Conservation (phyloP, 2,113 vertebrate species). For the Brachypteracias leptosomus region DNA sequence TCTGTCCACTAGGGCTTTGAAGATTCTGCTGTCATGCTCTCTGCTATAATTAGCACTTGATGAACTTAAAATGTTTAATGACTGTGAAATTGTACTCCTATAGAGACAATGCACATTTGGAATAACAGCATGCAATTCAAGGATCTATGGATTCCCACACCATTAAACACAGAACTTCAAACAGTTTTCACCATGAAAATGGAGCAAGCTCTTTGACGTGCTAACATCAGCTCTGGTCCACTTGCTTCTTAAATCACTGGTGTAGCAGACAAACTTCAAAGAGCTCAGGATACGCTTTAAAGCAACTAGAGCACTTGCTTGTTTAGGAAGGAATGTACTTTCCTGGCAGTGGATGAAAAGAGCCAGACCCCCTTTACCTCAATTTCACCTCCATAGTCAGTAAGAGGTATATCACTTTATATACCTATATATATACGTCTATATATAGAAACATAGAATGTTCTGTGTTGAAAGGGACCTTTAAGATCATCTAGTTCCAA, state of each 20-base stretch:
- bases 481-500: not conserved
- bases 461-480: not conserved
- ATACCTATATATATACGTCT: not conserved
- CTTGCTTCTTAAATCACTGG: slow-evolving; percentile 38
- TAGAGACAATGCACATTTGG: slow-evolving; percentile 68
- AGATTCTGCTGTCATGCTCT: slow-evolving; percentile 42
- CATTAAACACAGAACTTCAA: slow-evolving; percentile 65
- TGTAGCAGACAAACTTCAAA: slow-evolving; percentile 48
- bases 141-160: slow-evolving; percentile 14
- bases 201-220: slow-evolving; percentile 56
- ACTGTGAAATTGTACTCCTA: slow-evolving; percentile 71
- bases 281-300: not conserved
- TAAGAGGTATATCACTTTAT: not conserved
- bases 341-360: not conserved
- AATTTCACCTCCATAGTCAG: slow-evolving; percentile 47
- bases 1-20: slow-evolving; percentile 32
- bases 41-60: slow-evolving; percentile 65
- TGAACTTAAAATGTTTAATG: slow-evolving; percentile 72
- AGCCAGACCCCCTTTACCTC: not conserved
- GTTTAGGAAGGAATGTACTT: slow-evolving; percentile 9
- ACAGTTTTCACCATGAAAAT: slow-evolving; percentile 54
- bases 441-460: not conserved
- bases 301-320: slow-evolving; percentile 2
- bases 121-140: slow-evolving; percentile 55
- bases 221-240: slow-evolving; percentile 40